These are phyloP conservation scores for Serrognathus titanus DNA, from an alignment of 2,888 invertebrate genomes.

Conservation along the genomic window DNA sequence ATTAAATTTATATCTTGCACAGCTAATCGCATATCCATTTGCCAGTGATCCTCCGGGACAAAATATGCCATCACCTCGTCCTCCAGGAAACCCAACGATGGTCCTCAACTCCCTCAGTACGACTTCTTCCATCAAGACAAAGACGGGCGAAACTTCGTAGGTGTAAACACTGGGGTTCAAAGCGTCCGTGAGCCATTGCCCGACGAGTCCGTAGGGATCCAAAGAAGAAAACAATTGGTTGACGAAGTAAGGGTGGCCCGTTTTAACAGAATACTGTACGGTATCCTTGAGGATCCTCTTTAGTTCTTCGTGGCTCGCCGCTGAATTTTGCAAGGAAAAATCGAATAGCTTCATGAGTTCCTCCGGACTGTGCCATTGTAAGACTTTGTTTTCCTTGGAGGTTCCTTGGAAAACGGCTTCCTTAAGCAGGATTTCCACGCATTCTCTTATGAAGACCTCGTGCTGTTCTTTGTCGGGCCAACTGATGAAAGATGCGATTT, in stretches of 20 bases:
- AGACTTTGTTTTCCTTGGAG: conserved; percentile 67
- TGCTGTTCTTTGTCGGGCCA: conserved; percentile 62
- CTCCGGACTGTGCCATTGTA: conserved; percentile 77
- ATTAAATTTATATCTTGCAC: conserved; percentile 69
- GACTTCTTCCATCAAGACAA: conserved; percentile 82
- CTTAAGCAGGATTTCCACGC: conserved; percentile 68
- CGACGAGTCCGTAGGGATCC: conserved; percentile 80
- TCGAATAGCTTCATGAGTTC: conserved; percentile 66
- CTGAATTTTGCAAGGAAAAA: conserved; percentile 58
- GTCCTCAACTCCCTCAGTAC: conserved; percentile 75
- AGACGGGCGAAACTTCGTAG: conserved; percentile 85
- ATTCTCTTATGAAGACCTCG: conserved; percentile 69
- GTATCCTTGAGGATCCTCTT: conserved; percentile 65
- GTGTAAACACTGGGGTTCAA: conserved; percentile 86
- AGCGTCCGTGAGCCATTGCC: conserved; percentile 83
- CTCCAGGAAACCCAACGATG: conserved; percentile 71
- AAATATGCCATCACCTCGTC: conserved; percentile 80
- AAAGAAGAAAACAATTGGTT: conserved; percentile 84
- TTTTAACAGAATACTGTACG: conserved; percentile 83
- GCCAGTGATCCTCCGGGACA: conserved; percentile 88
- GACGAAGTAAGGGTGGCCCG: conserved; percentile 84
- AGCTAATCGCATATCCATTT: conserved; percentile 87
- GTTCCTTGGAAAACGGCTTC: conserved; percentile 75
- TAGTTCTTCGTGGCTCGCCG: conserved; percentile 65
- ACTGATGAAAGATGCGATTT: conserved; percentile 53